Conservation (phyloP, 2,888 invertebrate species). For the Dicyrtomina minuta region DNA sequence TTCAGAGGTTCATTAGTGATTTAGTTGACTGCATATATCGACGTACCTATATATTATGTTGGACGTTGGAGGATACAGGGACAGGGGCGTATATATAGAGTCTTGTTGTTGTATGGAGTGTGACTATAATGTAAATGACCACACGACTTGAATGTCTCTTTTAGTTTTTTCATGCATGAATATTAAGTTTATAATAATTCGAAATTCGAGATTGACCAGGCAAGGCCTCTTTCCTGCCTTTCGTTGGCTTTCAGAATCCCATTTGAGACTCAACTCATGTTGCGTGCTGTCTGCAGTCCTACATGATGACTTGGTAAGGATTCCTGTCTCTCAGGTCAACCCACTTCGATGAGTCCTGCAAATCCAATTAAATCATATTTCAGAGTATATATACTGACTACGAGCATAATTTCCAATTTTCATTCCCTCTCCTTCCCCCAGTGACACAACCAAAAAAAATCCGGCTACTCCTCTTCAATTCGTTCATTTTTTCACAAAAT, state of each 20-base stretch:
- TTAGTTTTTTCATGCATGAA: conserved; percentile 9
- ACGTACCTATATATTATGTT: too few species aligned
- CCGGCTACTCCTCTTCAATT: too few species aligned
- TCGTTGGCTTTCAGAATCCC: conserved; percentile 31
- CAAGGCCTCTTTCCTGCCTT: conserved; percentile 11
- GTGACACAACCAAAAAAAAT: background rate
- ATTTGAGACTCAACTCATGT: conserved; percentile 27
- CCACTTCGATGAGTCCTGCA: conserved; percentile 25
- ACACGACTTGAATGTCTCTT: background rate
- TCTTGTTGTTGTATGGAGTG: background rate
- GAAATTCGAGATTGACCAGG: conserved; percentile 14
- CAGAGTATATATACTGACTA: conserved; percentile 35
- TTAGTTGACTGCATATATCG: too few species aligned
- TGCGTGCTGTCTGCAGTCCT: conserved; percentile 34
- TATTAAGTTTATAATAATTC: background rate
- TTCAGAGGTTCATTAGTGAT: too few species aligned
- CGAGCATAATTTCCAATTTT: conserved; percentile 17
- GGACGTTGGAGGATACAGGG: too few species aligned
- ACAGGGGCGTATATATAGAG: too few species aligned
- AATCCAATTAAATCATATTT: conserved; percentile 39
- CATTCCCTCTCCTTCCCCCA: conserved; percentile 6
- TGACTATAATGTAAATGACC: too few species aligned
- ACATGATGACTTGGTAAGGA: conserved; percentile 39
- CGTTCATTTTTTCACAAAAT: too few species aligned
- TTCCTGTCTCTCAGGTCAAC: conserved; percentile 33